Percentiles rank a stretch among this genome's conserved stretches.
phyloP scores from a whole-genome alignment of 2,113 vertebrate genomes.

The Mormoops blainvillei region DNA sequence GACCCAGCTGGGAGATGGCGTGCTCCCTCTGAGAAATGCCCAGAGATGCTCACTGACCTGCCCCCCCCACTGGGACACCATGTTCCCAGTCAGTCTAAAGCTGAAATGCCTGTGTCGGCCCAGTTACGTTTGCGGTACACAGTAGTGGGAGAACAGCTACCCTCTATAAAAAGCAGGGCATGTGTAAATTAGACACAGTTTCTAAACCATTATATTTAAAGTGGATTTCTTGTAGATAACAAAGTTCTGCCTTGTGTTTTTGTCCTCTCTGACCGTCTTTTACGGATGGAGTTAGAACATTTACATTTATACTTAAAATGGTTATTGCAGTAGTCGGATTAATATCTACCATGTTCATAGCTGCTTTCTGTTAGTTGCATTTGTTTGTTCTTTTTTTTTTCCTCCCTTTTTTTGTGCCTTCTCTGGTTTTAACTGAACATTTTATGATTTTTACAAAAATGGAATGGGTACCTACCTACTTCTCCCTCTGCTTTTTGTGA shows the following conservation, averaged over 20 bases:
- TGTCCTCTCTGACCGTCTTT: neutral
- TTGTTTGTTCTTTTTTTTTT: neutral
- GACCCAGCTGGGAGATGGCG: neutral
- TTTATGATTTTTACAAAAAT: neutral
- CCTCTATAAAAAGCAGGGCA: neutral
- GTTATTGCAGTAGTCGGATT: neutral
- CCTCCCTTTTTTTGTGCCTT: neutral
- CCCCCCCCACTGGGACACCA: too few relatives aligned
- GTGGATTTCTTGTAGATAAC: neutral
- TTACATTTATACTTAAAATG: slow-evolving; percentile 1
- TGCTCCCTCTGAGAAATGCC: neutral
- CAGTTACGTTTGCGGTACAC: neutral
- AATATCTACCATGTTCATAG: neutral
- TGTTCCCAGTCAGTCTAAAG: neutral
- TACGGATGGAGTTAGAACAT: neutral
- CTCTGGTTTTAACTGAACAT: neutral
- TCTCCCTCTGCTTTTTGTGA: neutral
- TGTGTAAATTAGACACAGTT: neutral
- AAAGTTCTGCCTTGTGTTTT: neutral
- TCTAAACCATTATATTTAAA: neutral
- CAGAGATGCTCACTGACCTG: neutral
- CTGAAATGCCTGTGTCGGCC: neutral
- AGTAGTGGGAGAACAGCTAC: neutral
- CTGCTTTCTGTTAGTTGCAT: neutral
- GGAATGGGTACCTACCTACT: neutral